Percentiles rank a stretch among this genome's conserved stretches.
phyloP scores from a whole-genome alignment of 1,140 invertebrate genomes.

The Coenobita brevimanus region DNA sequence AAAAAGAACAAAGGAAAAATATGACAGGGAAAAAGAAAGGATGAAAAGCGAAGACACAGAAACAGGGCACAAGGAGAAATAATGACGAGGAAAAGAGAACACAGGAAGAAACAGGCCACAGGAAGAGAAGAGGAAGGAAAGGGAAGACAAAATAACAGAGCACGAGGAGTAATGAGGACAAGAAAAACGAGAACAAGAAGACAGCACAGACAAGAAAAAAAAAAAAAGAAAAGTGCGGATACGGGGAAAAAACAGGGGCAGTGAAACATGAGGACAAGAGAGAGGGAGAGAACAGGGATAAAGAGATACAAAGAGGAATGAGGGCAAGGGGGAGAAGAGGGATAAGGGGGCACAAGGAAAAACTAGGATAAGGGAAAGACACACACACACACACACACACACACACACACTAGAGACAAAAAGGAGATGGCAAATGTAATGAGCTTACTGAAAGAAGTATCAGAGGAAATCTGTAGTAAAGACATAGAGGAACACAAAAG shows the following conservation, averaged over 20 bases:
- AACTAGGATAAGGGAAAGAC: too few relatives aligned
- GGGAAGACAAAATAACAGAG: neutral
- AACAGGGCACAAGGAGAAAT: too few relatives aligned
- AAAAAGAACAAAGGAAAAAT: neutral
- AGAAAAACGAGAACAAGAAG: neutral
- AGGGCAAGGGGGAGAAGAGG: neutral
- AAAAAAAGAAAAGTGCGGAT: neutral
- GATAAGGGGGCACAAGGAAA: neutral
- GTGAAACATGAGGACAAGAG: too few relatives aligned
- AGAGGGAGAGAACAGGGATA: neutral
- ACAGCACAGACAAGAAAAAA: neutral
- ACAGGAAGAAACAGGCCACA: too few relatives aligned
- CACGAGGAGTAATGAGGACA: neutral
- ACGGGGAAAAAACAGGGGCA: neutral
- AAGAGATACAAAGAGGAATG: neutral
- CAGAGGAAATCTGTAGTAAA: too few relatives aligned
- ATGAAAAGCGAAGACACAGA: neutral
- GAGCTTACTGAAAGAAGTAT: too few relatives aligned
- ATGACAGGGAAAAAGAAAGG: neutral
- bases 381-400: too few relatives aligned
- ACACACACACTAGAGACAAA: too few relatives aligned
- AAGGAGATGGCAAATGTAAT: too few relatives aligned
- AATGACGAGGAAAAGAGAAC: too few relatives aligned
- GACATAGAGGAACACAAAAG: too few relatives aligned
- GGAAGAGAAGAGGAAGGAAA: neutral